Base-by-base conservation (phyloP, 2,113 vertebrate species). In the Dasyprocta punctata region DNA sequence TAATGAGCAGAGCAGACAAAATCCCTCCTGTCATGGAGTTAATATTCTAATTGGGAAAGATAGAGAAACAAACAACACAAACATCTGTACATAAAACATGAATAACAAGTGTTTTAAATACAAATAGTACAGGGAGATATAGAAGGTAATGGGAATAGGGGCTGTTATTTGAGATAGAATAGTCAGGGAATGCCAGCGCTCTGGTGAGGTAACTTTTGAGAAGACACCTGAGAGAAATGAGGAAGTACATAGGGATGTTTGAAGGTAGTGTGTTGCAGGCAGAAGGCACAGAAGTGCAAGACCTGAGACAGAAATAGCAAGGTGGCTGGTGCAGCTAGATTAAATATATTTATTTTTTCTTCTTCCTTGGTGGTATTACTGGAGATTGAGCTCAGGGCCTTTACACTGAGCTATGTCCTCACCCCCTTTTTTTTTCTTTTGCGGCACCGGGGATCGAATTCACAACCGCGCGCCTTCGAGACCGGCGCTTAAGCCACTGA, bases 51-150 rank as follows among this genome's bases (percentile, higher is more conserved):
- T 26, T 81, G 44, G 14, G 26, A 5, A 20, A 56, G 24, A 41
- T 1, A 33, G 73, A 58, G 56, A 30, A 89, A 36, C 41, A 24
- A 73, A 41, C 44, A 10, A 73, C 38, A 88, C 9, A 73, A 44
- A 82, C 16, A 9, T 0, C 9, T 85, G 3, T 85, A 90, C 8
- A n/a, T 75, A 52, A 82, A 89, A 77, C 86, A n/a, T 95, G 52
- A 96, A 61, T 73, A 86, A 71, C 61, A 94, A 92, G 22, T 90
- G 17, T 33, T 85, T 88, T 85, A 86, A 95, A 89, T 73, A 90
- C 94, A 96, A 78, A 49, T 61, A 73, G 71, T 77, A 14, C 22
- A 82, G 33, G 36, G 89, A 84, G 83, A 30, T 22, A 47, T 77
- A 89, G 58, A 86, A 87, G 24, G 60, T 83, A 60, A 92, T 94